Evolutionary conservation across 1,140 invertebrate species (phyloP), one percentile per base, ranked within the genome.

Genomic region (Phenacoccus solenopsis): DNA sequence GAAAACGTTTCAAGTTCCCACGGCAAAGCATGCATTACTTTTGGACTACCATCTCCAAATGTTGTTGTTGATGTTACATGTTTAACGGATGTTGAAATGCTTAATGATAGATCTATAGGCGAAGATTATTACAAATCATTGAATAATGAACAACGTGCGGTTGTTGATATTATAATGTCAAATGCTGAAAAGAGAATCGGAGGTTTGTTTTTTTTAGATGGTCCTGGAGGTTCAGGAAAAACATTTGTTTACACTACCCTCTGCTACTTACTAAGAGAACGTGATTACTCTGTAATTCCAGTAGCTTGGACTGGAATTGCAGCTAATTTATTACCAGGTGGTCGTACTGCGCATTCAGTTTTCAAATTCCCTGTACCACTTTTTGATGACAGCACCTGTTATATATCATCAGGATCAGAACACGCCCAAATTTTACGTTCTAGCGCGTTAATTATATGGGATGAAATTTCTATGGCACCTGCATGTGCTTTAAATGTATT

Each of bases 261-360:
- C 13, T 71, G 75, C 16, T 27, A 72, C 56, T 22, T 71, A 20
- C 9, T 75, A 0, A 64, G 35, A 10, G 25, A 30, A 49, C 2
- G 68, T 16, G 28, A 72, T 67, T 22, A 57, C 0, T 61, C 20
- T 56, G 70, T 68, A 67, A 57, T 72, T 28, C 21, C 61, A n/a
- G 70, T 75, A 21, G 75, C 75, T n/a, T 77, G 67, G 61, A 77
- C 75, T 22, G 77, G 76, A 12, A 77, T 78, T 25, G 76, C 76
- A 24, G 73, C 75, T 20, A 74, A 61, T 9, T 72, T 78, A 38
- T 69, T 78, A 28, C 70, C 64, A 20, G 70, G 70, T 28, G 74
- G 75, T 56, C 73, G 56, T 67, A 78, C 75, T 2, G 71, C 75
- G 5, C 77, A 78, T 73, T 69, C 70, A 25, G 70, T 72, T 25